Conservation (phyloP, 2,888 invertebrate species). For the Colostygia pectinataria region DNA sequence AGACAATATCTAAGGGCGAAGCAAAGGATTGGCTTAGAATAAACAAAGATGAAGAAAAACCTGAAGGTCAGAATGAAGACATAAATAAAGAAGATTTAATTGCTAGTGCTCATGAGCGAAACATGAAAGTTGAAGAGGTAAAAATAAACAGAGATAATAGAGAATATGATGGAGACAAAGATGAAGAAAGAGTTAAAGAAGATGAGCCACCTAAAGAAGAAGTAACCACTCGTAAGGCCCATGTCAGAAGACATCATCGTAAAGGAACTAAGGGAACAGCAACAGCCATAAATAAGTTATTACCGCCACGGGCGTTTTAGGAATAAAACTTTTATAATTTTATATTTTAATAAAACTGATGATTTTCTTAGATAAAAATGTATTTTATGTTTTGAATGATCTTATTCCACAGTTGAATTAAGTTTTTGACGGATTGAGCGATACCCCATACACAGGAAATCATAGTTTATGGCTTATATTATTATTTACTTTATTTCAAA, state of each 20-base stretch:
- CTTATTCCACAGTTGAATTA: too few species aligned
- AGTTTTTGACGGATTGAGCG: too few species aligned
- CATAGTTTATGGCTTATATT: too few species aligned
- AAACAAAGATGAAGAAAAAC: conserved; percentile 34
- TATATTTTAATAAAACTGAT: conserved; percentile 24
- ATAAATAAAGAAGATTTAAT: conserved; percentile 22
- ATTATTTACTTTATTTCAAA: too few species aligned
- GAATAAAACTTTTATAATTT: conserved; percentile 15
- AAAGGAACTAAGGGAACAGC: conserved; percentile 22
- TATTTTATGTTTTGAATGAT: too few species aligned
- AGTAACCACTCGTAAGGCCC: conserved; percentile 8
- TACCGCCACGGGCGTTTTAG: conserved; percentile 4
- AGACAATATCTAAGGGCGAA: conserved; percentile 64
- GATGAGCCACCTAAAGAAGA: conserved; percentile 13
- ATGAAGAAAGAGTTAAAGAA: conserved; percentile 6
- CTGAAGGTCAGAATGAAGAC: conserved; percentile 19
- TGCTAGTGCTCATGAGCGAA: conserved; percentile 25
- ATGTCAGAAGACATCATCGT: conserved; percentile 21
- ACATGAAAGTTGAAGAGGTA: conserved; percentile 6
- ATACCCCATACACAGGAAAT: too few species aligned
- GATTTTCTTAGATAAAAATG: too few species aligned
- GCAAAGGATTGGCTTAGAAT: conserved; percentile 63
- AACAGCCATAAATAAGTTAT: conserved; percentile 6
- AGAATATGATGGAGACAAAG: conserved; percentile 19
- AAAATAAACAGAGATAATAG: conserved; percentile 7